phyloP scores from a whole-genome alignment of 1,140 invertebrate genomes.

The Drosophila ironensis region DNA sequence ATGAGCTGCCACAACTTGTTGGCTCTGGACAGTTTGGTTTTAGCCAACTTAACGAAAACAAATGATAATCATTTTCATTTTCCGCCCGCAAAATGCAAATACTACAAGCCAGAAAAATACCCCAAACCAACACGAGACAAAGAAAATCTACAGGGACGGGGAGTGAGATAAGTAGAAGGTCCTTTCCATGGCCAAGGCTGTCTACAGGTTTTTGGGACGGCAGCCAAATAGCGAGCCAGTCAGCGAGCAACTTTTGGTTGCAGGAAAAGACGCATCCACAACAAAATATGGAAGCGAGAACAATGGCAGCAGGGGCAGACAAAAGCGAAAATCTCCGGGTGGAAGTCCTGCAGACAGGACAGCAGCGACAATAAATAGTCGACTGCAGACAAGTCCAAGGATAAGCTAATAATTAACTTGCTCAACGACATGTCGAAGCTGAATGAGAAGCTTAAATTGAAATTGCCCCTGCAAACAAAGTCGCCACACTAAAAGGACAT shows the following conservation, averaged over 20 bases:
- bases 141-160: conserved; percentile 15
- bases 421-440: conserved; percentile 53
- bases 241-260: too few species aligned
- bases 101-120: conserved; percentile 7
- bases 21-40: conserved; percentile 42
- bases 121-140: conserved; percentile 17
- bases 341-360: conserved; percentile 29
- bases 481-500: conserved; percentile 4
- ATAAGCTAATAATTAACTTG: conserved; percentile 69
- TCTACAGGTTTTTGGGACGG: conserved; percentile 29
- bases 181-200: conserved; percentile 44
- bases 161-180: conserved; percentile 30
- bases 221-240: conserved; percentile 35
- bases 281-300: conserved; percentile 13
- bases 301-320: conserved; percentile 33
- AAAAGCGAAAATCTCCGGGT: conserved; percentile 21
- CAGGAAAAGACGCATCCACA: conserved; percentile 17
- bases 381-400: conserved; percentile 72
- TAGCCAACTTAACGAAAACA: conserved; percentile 63
- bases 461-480: conserved; percentile 37
- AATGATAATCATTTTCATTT: conserved; percentile 66
- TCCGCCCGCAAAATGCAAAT: conserved; percentile 39
- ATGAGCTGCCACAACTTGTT: conserved; percentile 69
- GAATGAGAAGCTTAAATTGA: conserved; percentile 62
- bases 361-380: conserved; percentile 40